phyloP scores from a whole-genome alignment of 2,888 invertebrate species.

The Kuschelorhynchus macadamiae region DNA sequence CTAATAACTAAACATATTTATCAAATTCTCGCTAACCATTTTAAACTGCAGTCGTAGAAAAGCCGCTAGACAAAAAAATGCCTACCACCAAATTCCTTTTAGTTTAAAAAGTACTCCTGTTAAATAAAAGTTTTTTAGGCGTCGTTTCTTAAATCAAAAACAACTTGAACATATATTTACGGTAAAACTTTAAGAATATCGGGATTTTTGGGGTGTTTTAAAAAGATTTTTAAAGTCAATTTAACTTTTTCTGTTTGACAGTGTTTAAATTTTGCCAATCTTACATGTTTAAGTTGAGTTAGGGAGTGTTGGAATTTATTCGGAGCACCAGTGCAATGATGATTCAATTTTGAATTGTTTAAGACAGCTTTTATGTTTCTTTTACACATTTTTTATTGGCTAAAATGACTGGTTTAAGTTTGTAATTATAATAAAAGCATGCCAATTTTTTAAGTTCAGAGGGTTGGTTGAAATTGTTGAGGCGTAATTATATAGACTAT shows the following conservation, averaged over 20 bases:
- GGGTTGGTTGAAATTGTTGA: too few species aligned
- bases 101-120: conserved; percentile 26
- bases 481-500: too few species aligned
- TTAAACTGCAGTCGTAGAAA: too few species aligned
- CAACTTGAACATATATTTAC: conserved; percentile 47
- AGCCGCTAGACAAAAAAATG: conserved; percentile 14
- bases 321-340: background rate
- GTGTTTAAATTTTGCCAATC: conserved; percentile 46
- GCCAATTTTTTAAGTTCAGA: too few species aligned
- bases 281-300: conserved; percentile 29
- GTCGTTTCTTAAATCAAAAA: conserved; percentile 43
- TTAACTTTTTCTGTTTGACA: conserved; percentile 44
- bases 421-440: too few species aligned
- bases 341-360: background rate
- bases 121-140: conserved; percentile 39
- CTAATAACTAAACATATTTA: too few species aligned
- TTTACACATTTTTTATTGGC: too few species aligned
- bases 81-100: conserved; percentile 24
- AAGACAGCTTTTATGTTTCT: too few species aligned
- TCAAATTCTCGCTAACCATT: too few species aligned
- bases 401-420: too few species aligned
- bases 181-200: conserved; percentile 41
- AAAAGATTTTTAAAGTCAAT: conserved; percentile 46
- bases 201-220: conserved; percentile 41
- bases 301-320: conserved; percentile 10